A percentile compares a stretch with the other conserved stretches of the same genome.
Conservation (phyloP, 64 coral and sea anemone genomes). For the Orbicella faveolata region DNA sequence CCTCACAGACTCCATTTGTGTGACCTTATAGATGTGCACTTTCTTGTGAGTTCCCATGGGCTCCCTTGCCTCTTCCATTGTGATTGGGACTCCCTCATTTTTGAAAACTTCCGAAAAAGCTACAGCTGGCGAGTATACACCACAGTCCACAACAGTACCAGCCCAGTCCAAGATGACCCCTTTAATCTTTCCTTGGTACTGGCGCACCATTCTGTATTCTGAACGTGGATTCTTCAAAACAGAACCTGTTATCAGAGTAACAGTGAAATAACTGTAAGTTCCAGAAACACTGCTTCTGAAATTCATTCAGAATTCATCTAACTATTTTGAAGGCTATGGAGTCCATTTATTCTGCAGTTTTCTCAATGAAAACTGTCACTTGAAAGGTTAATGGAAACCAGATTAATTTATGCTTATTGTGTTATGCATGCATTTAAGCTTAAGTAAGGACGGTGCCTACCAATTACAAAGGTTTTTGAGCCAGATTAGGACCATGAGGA, state of each 20-base stretch:
- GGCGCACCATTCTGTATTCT: conserved; percentile 92
- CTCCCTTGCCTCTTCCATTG: conserved; percentile 89
- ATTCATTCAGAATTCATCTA: no score
- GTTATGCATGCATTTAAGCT: no score
- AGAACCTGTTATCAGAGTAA: conserved; percentile 34
- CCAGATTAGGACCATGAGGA: no score
- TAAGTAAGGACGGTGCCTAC: no score
- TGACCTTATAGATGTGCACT: conserved; percentile 82
- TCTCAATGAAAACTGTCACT: no score
- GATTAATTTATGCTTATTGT: no score
- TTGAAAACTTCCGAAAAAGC: conserved; percentile 80
- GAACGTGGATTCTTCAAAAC: conserved; percentile 79
- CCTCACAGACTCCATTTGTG: conserved; percentile 76
- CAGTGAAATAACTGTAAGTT: no score
- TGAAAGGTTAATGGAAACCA: no score
- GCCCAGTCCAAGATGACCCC: conserved; percentile 91
- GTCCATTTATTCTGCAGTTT: no score
- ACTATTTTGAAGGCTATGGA: no score
- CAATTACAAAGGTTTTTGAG: no score
- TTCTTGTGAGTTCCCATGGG: conserved; percentile 97
- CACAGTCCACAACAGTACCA: conserved; percentile 93
- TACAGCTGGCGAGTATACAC: conserved; percentile 91
- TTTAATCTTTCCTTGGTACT: conserved; percentile 85
- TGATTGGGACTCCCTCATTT: conserved; percentile 87
- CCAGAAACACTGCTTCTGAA: no score